Evolutionary conservation across 1,140 invertebrate species (phyloP), one percentile per base, ranked within the genome.

Genomic region (Stegodyphus mimosarum): DNA sequence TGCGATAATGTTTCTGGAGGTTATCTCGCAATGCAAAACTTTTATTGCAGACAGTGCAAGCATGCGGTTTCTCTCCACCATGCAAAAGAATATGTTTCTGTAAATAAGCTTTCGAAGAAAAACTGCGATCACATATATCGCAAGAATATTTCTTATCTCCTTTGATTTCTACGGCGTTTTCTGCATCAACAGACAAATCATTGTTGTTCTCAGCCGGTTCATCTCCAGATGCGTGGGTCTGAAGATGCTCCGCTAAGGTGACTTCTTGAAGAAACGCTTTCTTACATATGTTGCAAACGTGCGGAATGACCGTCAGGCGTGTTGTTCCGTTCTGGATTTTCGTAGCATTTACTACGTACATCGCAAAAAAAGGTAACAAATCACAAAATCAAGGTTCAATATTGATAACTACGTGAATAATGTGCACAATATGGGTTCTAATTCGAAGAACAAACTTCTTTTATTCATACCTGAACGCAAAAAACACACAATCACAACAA

Each of bases 281-380:
- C 5, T 80, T 80, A 11, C 78, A 80, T n/a, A 80, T 80, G 10
- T n/a, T n/a, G n/a, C 78, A 80, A 3, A 80, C 33, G 53, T 80
- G 53, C 6, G 78, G 78, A 55, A 80, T 67, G n/a, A 80, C 78
- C 9, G 78, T 80, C 52, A 80, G 33, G 3, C 52, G 18, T 48
- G 78, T 80, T 11, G 76, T 15, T 10, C 69, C 69, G 33, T 71
- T 71, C 71, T 80, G 33, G 10, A 48, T 71, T 33, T 71, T 70
- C 5, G 67, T 50, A 13, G 78, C 52, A 63, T 71, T 71, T 2
- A 80, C 66, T n/a, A 80, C 78, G 49, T 55, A 71, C 78, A 80
- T 80, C 33, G 33, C 33, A 33, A 33, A 33, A 33, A 33, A 33
- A 3, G 33, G 33, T 33, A 33, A 33, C 33, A 33, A 33, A 33